These are phyloP conservation scores for Myripristis murdjan DNA, from an alignment of 2,797 vertebrate genomes.

Conservation along the genomic window DNA sequence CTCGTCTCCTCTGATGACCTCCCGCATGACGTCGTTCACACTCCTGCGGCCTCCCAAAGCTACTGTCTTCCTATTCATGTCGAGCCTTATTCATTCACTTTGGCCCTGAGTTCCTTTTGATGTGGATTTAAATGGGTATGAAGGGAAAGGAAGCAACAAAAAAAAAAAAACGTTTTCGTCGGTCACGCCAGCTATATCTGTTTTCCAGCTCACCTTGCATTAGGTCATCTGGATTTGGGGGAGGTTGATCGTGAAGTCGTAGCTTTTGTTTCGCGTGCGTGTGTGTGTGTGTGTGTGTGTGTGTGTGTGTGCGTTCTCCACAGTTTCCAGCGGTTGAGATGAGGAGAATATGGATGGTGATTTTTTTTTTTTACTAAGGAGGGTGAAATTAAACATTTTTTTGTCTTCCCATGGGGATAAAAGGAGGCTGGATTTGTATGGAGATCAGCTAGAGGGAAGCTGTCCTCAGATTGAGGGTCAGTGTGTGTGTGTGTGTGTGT, in stretches of 20 bases:
- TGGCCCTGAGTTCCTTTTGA: conserved; percentile 41
- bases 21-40: too few relatives aligned
- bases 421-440: conserved; percentile 47
- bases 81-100: conserved; percentile 36
- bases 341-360: conserved; percentile 42
- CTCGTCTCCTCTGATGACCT: conserved; percentile 5
- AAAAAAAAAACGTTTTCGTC: conserved; percentile 58
- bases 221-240: conserved; percentile 50
- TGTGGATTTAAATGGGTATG: conserved; percentile 68
- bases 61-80: conserved; percentile 24
- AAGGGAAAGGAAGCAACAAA: conserved; percentile 60
- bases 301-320: conserved; percentile 15
- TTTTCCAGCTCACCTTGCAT: conserved; percentile 63
- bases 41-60: too few relatives aligned
- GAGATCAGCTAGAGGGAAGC: conserved; percentile 46
- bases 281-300: conserved; percentile 14
- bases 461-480: conserved; percentile 55
- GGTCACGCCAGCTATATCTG: conserved; percentile 63
- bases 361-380: conserved; percentile 40
- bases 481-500: neutral
- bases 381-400: conserved; percentile 57
- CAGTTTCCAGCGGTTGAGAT: conserved; percentile 33
- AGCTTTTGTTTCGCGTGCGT: neutral
- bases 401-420: conserved; percentile 10
- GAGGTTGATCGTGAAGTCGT: conserved; percentile 22